These are phyloP conservation scores for Nymphalis io DNA, from an alignment of 1,140 invertebrate genomes.

Conservation along the genomic window DNA sequence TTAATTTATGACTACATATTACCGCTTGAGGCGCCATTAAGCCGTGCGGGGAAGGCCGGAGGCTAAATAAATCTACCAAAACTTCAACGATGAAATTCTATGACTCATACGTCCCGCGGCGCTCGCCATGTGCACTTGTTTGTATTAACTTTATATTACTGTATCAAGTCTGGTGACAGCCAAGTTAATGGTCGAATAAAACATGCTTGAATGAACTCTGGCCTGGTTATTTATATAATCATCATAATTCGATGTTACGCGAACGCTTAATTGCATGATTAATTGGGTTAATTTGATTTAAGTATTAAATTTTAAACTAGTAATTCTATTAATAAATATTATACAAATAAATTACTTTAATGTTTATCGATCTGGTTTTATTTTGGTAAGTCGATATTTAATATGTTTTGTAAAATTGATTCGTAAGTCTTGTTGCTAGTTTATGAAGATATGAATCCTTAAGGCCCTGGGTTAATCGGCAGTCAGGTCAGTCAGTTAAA, in stretches of 20 bases:
- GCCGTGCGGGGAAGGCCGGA: conserved; percentile 46
- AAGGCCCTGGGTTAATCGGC: too few relatives aligned
- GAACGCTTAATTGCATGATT: background rate
- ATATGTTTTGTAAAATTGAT: too few relatives aligned
- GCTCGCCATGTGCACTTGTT: conserved; percentile 60
- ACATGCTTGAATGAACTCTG: background rate
- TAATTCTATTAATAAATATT: background rate
- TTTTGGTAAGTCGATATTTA: background rate
- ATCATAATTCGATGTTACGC: background rate
- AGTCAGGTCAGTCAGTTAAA: too few relatives aligned
- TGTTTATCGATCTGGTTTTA: background rate
- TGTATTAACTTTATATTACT: conserved; percentile 60
- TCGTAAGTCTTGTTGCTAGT: too few relatives aligned
- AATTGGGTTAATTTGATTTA: background rate
- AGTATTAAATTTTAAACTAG: background rate
- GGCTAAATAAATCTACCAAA: conserved; percentile 56
- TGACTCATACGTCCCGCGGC: conserved; percentile 49
- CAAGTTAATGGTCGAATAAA: background rate
- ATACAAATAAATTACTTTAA: background rate
- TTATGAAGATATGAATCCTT: too few relatives aligned
- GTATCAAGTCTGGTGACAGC: conserved; percentile 39
- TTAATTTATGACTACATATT: conserved; percentile 78
- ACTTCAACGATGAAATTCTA: conserved; percentile 51
- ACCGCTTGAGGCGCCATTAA: conserved; percentile 69
- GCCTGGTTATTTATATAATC: background rate